Evolutionary conservation across 2,113 vertebrate genomes (phyloP), one percentile per base, ranked within the genome.

Genomic region (Lepus timidus): DNA sequence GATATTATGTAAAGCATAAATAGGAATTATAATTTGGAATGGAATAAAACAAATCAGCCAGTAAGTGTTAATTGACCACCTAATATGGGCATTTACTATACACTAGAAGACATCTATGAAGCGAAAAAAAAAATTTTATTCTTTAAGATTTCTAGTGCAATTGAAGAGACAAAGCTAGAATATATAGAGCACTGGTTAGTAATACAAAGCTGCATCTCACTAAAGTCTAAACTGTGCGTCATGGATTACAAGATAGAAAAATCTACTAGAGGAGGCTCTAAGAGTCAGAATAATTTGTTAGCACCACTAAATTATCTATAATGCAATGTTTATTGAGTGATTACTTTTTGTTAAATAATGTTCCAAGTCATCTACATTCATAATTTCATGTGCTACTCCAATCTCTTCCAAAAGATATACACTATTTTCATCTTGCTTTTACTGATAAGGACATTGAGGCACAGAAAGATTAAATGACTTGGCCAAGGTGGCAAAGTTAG

Each of bases 81-180:
- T 88, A 33, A 9, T 13, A 61, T 16, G 29, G 22, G 12, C 64
- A 65, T 93, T 25, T 74, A 71, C 8, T 2, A 62, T 19, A 78
- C 1, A 65, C 6, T 36, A 62, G 52, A 65, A 87, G 9, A 84
- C 20, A 92, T 62, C 8, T 85, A 82, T 74, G 36, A 73, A 88
- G 8, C 27, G 33, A 74, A 85, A 67, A 12, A 12, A 12, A 27
- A 58, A 58, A 58, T 86, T 85, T 16, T 58, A 20, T 25, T 89
- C 67, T 83, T 90, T 51, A 67, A 8, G 39, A 11, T 44, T 95
- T 89, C 65, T 75, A 84, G 49, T 39, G 27, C 44, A n/a, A 6
- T 51, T 70, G 20, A 91, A 75, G 51, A 85, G 31, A 95, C 14
- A 62, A 84, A 82, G 33, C 44, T 44, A 78, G 36, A 95, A 33